These are phyloP conservation scores for Eclectus roratus DNA, from an alignment of 2,113 vertebrate species.

Conservation along the genomic window DNA sequence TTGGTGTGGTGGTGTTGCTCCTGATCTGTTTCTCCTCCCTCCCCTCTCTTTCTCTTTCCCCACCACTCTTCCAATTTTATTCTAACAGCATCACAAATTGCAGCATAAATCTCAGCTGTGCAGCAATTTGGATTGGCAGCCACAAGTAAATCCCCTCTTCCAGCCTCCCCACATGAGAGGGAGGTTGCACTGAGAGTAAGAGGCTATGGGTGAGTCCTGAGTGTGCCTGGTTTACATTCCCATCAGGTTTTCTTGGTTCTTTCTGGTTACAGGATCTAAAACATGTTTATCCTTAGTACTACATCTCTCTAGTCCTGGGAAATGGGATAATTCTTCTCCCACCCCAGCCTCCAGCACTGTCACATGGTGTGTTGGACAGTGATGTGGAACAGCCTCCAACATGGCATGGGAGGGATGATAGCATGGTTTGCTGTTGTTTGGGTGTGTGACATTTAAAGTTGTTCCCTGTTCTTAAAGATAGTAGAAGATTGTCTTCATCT, in stretches of 20 bases:
- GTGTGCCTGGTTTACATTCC: neutral
- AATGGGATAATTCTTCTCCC: neutral
- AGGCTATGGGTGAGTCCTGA: neutral
- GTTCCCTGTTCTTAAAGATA: neutral
- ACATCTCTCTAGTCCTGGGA: neutral
- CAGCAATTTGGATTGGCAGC: neutral
- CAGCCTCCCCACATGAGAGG: neutral
- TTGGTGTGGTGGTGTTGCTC: neutral
- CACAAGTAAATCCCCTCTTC: neutral
- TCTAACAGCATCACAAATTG: slow-evolving; percentile 19
- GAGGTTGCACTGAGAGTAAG: neutral
- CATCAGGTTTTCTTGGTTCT: neutral
- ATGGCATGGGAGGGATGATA: neutral
- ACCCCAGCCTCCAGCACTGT: neutral
- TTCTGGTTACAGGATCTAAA: neutral
- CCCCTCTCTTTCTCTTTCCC: neutral
- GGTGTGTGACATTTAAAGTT: neutral
- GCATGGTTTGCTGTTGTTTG: neutral
- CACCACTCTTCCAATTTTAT: neutral
- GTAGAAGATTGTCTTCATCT: neutral
- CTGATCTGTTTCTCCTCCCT: neutral
- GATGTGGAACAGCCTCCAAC: neutral
- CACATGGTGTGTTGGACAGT: neutral
- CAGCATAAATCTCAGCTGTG: slow-evolving; percentile 23
- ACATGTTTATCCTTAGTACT: neutral